A percentile compares a stretch with the other conserved stretches of the same genome.
Evolutionary conservation across 1,140 invertebrate species (phyloP).

Genomic region (Cyclina sinensis): DNA sequence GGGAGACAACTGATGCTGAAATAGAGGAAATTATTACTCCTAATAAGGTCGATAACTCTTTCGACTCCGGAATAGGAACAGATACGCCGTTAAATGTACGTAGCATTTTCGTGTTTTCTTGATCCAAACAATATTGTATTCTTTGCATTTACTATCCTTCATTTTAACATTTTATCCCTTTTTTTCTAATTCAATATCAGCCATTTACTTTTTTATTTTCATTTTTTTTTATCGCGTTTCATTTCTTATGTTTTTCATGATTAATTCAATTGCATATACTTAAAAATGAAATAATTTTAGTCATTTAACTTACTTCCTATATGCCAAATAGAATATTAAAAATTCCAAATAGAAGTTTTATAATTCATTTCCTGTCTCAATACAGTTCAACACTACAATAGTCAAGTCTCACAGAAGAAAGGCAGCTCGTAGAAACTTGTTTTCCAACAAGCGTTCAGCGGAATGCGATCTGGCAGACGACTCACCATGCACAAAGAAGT

Average conservation of each 20-base stretch:
- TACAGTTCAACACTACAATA: neutral
- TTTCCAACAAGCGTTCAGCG: constrained; percentile 10
- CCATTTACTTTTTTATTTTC: too few species aligned
- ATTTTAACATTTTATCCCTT: too few species aligned
- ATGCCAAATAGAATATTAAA: neutral
- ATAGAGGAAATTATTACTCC: constrained; percentile 30
- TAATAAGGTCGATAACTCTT: constrained; percentile 15
- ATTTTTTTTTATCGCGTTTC: too few species aligned
- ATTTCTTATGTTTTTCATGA: too few species aligned
- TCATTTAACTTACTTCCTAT: too few species aligned
- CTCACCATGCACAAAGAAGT: too few species aligned
- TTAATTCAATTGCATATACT: too few species aligned
- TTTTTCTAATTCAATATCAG: too few species aligned
- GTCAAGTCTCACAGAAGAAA: neutral
- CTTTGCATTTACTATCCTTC: too few species aligned
- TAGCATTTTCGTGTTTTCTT: too few species aligned
- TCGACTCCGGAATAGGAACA: neutral
- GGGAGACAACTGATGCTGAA: constrained; percentile 19
- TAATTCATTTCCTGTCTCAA: neutral
- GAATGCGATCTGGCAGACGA: neutral
- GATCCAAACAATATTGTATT: neutral
- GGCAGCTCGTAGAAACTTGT: constrained; percentile 26
- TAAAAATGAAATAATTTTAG: too few species aligned
- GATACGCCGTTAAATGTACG: constrained; percentile 3
- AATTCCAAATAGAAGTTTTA: neutral